phyloP scores from a whole-genome alignment of 2,888 invertebrate genomes.

The Drosophila meridionalis region DNA sequence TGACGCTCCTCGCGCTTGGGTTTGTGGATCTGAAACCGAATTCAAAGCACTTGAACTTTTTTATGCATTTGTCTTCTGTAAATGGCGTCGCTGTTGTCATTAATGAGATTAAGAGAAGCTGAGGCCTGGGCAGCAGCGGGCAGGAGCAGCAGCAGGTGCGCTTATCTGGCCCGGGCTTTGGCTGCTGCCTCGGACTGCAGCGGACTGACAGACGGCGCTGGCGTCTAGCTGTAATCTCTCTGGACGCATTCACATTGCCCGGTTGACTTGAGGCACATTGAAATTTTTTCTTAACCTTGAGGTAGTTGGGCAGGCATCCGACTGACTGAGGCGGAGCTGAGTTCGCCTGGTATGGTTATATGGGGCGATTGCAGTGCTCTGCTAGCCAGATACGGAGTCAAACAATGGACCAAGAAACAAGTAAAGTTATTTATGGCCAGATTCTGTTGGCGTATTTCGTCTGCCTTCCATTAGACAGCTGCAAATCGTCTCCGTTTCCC shows the following conservation, averaged over 20 bases:
- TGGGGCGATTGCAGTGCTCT: constrained; percentile 24
- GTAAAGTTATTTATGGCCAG: constrained; percentile 50
- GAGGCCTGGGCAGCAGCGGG: constrained; percentile 7
- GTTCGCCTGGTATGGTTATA: not conserved
- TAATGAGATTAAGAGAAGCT: constrained; percentile 63
- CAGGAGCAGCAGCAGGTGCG: constrained; percentile 7
- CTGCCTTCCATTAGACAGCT: constrained; percentile 64
- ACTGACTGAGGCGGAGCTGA: constrained; percentile 10
- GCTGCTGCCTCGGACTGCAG: constrained; percentile 8
- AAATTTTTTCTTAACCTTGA: constrained; percentile 18
- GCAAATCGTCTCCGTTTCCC: constrained; percentile 49
- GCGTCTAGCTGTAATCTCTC: constrained; percentile 63
- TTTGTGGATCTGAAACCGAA: constrained; percentile 62
- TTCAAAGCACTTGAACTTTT: constrained; percentile 76
- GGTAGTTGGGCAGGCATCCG: not conserved
- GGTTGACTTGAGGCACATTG: constrained; percentile 59
- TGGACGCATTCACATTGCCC: constrained; percentile 50
- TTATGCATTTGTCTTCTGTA: constrained; percentile 77
- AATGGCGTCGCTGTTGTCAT: constrained; percentile 62
- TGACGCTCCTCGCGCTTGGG: not conserved
- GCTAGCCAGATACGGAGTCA: constrained; percentile 63
- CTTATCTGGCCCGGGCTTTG: constrained; percentile 51
- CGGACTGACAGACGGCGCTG: constrained; percentile 21
- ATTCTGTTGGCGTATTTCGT: constrained; percentile 46
- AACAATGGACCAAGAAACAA: constrained; percentile 55